Percentiles rank a stretch among this genome's conserved stretches.
Evolutionary conservation across 1,140 invertebrate species (phyloP).

Genomic region (Thaumatotibia leucotreta): DNA sequence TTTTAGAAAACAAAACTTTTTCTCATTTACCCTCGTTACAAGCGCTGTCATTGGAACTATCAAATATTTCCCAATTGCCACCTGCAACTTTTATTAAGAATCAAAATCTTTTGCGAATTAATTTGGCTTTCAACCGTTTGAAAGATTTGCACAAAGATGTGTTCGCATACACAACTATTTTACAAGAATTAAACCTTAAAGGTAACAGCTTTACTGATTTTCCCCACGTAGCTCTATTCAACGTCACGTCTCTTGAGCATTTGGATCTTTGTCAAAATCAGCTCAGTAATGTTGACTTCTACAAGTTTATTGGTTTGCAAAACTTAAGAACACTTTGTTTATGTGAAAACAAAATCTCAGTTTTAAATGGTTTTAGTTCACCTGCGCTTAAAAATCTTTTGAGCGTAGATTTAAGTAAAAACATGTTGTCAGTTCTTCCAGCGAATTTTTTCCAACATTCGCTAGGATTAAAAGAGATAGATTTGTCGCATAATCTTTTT

Average conservation of each 20-base stretch:
- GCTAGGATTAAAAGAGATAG: constrained; percentile 82
- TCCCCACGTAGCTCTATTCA: constrained; percentile 86
- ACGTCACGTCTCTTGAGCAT: constrained; percentile 84
- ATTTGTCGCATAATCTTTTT: constrained; percentile 89
- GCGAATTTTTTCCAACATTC: constrained; percentile 88
- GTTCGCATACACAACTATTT: constrained; percentile 82
- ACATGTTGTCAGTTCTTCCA: constrained; percentile 85
- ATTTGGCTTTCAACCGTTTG: constrained; percentile 83
- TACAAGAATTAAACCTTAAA: constrained; percentile 86
- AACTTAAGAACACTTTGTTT: constrained; percentile 86
- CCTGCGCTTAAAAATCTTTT: constrained; percentile 84
- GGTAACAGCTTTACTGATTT: constrained; percentile 85
- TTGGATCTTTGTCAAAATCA: constrained; percentile 85
- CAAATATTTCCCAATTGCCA: constrained; percentile 81
- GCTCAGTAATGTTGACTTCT: constrained; percentile 84
- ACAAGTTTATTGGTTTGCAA: constrained; percentile 83
- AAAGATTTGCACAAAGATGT: constrained; percentile 81
- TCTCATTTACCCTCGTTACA: constrained; percentile 86
- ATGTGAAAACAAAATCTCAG: constrained; percentile 84
- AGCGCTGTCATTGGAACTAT: constrained; percentile 82
- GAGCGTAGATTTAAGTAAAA: constrained; percentile 85
- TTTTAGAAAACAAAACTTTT: constrained; percentile 81
- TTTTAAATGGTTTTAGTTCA: constrained; percentile 86
- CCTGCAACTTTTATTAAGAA: constrained; percentile 84
- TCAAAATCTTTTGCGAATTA: constrained; percentile 83